A percentile compares a stretch with the other conserved stretches of the same genome.
phyloP scores from a whole-genome alignment of 2,888 invertebrate species.

The Choreutis nemorana region DNA sequence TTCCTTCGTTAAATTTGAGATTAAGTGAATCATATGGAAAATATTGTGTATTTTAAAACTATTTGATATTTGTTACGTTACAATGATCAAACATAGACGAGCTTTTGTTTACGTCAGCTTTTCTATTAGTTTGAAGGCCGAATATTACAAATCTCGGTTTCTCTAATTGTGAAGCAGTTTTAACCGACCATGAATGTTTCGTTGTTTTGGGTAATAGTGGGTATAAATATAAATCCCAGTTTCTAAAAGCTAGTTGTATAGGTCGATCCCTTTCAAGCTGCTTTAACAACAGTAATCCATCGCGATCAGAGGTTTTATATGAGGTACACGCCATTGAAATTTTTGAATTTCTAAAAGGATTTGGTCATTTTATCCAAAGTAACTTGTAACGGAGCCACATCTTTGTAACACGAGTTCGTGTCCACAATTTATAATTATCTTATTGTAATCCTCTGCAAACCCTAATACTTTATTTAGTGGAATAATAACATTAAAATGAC shows the following conservation, averaged over 20 bases:
- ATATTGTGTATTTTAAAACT: conserved; percentile 16
- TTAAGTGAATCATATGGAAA: conserved; percentile 17
- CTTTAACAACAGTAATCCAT: conserved; percentile 7
- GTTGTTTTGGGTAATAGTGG: conserved; percentile 21
- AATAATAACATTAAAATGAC: conserved; percentile 13
- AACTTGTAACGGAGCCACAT: conserved; percentile 19
- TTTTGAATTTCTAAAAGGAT: conserved; percentile 11
- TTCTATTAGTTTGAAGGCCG: conserved; percentile 21
- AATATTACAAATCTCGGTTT: conserved; percentile 30
- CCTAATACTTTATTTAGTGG: conserved; percentile 14
- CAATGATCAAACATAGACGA: conserved; percentile 11
- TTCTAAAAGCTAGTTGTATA: conserved; percentile 18
- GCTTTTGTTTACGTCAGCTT: conserved; percentile 7
- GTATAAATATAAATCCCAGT: conserved; percentile 30
- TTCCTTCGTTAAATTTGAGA: conserved; percentile 13
- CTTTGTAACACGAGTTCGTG: conserved; percentile 29
- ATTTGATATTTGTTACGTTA: conserved; percentile 8
- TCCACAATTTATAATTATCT: conserved; percentile 28
- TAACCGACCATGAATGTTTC: no score
- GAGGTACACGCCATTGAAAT: no score
- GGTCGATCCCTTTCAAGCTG: conserved; percentile 17
- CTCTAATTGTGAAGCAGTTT: conserved; percentile 23
- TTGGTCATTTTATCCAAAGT: conserved; percentile 10
- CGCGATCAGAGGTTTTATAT: conserved; percentile 12
- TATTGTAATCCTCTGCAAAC: no score